phyloP scores from a whole-genome alignment of 2,888 invertebrate species.

The Catocala fraxini region DNA sequence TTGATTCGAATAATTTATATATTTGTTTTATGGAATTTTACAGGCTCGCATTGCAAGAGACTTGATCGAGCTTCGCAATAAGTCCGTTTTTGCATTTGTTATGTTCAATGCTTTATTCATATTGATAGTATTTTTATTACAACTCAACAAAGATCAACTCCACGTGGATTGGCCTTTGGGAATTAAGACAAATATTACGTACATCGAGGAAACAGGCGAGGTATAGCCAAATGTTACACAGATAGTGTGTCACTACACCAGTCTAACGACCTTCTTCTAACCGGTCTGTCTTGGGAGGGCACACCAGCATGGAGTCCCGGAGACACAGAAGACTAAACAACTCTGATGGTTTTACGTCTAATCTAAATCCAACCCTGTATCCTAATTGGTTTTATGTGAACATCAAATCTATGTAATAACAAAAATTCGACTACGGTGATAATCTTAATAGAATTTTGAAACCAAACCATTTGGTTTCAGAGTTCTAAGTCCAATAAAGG shows the following conservation, averaged over 20 bases:
- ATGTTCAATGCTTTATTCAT: slow-evolving; percentile 99
- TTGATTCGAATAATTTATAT: slow-evolving; percentile 74
- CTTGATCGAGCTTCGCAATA: slow-evolving; percentile 98
- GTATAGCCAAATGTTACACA: slow-evolving; percentile 88
- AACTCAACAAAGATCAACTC: slow-evolving; percentile 99
- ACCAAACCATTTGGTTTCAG: slow-evolving; percentile 16
- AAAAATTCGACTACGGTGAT: slow-evolving; percentile 41
- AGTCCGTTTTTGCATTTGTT: slow-evolving; percentile 99
- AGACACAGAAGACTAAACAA: slow-evolving; percentile 77
- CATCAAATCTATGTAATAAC: slow-evolving; percentile 38
- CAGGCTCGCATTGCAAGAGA: slow-evolving; percentile 96
- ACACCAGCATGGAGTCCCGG: slow-evolving; percentile 84
- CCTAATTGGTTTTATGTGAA: slow-evolving; percentile 55
- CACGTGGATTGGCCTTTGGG: slow-evolving; percentile 99
- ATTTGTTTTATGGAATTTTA: slow-evolving; percentile 85
- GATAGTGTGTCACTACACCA: slow-evolving; percentile 83
- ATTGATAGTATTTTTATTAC: slow-evolving; percentile 99
- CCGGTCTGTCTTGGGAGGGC: slow-evolving; percentile 85
- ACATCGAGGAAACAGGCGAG: slow-evolving; percentile 97
- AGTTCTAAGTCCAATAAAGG: slow-evolving; percentile 22
- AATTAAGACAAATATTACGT: slow-evolving; percentile 97
- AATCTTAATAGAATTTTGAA: slow-evolving; percentile 22
- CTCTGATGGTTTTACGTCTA: slow-evolving; percentile 74
- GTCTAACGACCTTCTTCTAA: slow-evolving; percentile 87
- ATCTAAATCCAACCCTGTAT: slow-evolving; percentile 66